These are phyloP conservation scores for Schizopygopsis pylzovi DNA, from an alignment of 2,797 vertebrate genomes.

Conservation along the genomic window DNA sequence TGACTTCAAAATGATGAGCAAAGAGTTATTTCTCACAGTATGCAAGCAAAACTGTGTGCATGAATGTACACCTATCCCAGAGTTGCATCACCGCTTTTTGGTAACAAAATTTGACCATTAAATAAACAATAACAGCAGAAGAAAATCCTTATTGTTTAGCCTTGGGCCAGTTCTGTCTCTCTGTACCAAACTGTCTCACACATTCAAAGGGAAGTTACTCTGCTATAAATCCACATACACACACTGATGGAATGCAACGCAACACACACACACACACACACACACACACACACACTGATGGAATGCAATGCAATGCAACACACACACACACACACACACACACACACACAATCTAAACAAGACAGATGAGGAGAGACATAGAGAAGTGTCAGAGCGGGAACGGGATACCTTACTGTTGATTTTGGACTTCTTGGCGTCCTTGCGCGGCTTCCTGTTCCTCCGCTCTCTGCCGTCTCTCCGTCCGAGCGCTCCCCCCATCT, in stretches of 20 bases:
- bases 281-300: constrained; percentile 31
- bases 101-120: background rate
- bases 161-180: constrained; percentile 23
- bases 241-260: constrained; percentile 41
- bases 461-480: constrained; percentile 75
- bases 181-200: constrained; percentile 35
- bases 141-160: background rate
- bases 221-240: constrained; percentile 27
- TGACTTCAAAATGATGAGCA: background rate
- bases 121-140: constrained; percentile 28
- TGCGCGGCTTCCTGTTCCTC: constrained; percentile 69
- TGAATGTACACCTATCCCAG: constrained; percentile 24
- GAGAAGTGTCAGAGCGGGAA: constrained; percentile 25
- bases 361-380: constrained; percentile 34
- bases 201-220: constrained; percentile 43
- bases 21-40: background rate
- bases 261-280: constrained; percentile 27
- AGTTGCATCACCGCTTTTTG: background rate
- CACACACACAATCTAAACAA: constrained; percentile 7
- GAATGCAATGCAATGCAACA: constrained; percentile 47
- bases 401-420: constrained; percentile 83
- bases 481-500: constrained; percentile 64
- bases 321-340: no score
- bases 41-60: background rate
- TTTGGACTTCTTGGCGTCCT: constrained; percentile 77